Percentiles rank a stretch among this genome's conserved stretches.
Conservation (phyloP, 2,797 vertebrate genomes). For the Artibeus jamaicensis region DNA sequence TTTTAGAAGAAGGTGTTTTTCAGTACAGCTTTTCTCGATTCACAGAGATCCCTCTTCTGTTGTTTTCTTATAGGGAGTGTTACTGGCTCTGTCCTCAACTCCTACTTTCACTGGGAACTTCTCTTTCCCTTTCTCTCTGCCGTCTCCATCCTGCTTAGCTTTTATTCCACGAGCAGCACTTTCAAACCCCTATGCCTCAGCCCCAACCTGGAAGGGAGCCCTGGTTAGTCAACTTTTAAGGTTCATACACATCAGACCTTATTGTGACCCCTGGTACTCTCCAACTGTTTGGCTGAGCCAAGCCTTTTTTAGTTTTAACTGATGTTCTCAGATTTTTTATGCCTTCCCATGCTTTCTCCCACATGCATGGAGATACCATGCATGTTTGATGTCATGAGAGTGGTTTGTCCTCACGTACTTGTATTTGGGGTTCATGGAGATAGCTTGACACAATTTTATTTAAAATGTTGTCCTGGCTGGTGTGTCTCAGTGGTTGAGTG, state of each 20-base stretch:
- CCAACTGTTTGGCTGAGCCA: neutral
- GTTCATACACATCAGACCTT: neutral
- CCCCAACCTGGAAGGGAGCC: neutral
- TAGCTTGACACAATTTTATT: neutral
- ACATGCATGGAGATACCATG: neutral
- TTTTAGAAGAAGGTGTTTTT: neutral
- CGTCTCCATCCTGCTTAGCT: neutral
- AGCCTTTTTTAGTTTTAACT: neutral
- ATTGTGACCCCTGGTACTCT: neutral
- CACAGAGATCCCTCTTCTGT: neutral
- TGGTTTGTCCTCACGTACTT: neutral
- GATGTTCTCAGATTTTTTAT: neutral
- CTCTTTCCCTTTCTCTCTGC: neutral
- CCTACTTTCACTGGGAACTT: neutral
- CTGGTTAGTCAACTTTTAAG: neutral
- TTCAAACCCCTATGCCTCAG: neutral
- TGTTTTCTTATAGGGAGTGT: neutral
- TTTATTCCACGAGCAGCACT: neutral
- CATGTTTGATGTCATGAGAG: neutral
- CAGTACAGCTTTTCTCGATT: neutral
- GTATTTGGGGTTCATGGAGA: neutral
- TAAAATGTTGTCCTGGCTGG: neutral
- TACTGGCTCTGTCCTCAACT: neutral
- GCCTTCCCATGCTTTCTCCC: neutral
- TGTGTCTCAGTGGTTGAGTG: too few species aligned